Base-by-base conservation (phyloP, 2,888 invertebrate species). In the Oxycera nigricornis region DNA sequence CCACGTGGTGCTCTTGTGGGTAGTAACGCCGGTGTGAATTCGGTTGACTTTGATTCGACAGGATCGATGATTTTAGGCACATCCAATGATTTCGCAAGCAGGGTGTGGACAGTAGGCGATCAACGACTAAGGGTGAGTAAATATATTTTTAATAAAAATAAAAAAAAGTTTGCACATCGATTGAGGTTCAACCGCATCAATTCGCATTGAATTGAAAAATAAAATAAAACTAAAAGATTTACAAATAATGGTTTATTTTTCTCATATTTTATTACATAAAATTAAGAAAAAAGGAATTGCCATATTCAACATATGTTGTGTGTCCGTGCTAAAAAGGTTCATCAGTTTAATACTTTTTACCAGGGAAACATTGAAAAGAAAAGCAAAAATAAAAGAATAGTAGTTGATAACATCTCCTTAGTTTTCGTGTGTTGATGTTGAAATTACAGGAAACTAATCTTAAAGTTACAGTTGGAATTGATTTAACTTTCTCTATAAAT, bases 1-100 rank as follows among this genome's bases (percentile, higher is more conserved):
- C 90, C 88, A 79, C 91, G 90, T 83, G 95, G 94, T 26, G 89
- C 91, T 59, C 88, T 99, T 76, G 91, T 93, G 26, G 98, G 98
- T 6, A 96, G 97, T 81, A 98, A 98, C 86, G 96, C 95, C 22
- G 95, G 94, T 65, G 94, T 99, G 24, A 97, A 96, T 91, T 95
- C 97, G 0, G 91, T 99, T 75, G 98, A 98, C 84, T 97, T 97
- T 85, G 97, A 98, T 86, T 89, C 92, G 50, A 95, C 96, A 74
- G 97, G 96, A 72, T 90, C 91, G 11, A 89, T 92, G 81, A 89
- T 97, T 76, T 89, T 98, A 73, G 98, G 94, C 17, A 95, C 98
- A 61, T 97, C 97, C 55, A 97, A 96, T 85, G 99, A 99, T 87
- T 96, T 94, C 85, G 97, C 98, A 20, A 95, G 96, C 82, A 90